Conservation (phyloP, 2,888 invertebrate species). For the Neelides folsomi region DNA sequence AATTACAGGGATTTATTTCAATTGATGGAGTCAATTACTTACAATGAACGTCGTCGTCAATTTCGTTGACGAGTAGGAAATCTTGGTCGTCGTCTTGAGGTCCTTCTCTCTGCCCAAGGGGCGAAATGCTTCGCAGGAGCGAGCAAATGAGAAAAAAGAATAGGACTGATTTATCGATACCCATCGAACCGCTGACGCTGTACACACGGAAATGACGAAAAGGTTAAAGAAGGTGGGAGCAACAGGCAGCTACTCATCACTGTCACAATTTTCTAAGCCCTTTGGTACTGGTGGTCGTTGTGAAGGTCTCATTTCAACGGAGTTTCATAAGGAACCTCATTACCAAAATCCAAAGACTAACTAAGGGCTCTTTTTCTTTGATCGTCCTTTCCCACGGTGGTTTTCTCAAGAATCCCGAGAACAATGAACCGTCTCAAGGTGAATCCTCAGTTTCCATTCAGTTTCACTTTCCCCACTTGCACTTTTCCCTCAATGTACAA, state of each 20-base stretch:
- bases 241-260: slow-evolving; percentile 21
- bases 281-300: neutral
- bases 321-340: too few relatives aligned
- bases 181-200: slow-evolving; percentile 7
- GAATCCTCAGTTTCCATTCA: too few relatives aligned
- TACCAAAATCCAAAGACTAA: too few relatives aligned
- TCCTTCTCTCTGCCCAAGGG: neutral
- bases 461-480: too few relatives aligned
- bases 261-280: slow-evolving; percentile 10
- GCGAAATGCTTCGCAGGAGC: neutral
- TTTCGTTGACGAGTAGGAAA: slow-evolving; percentile 28
- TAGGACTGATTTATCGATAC: slow-evolving; percentile 7
- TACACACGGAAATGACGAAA: slow-evolving; percentile 2
- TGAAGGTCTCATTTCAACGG: too few relatives aligned
- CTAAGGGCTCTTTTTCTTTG: too few relatives aligned
- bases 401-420: too few relatives aligned
- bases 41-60: slow-evolving; percentile 32
- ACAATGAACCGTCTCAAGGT: too few relatives aligned
- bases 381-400: too few relatives aligned
- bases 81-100: slow-evolving; percentile 6
- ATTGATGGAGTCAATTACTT: slow-evolving; percentile 18
- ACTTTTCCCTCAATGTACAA: too few relatives aligned
- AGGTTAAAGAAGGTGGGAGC: slow-evolving; percentile 6
- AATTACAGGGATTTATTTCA: slow-evolving; percentile 2
- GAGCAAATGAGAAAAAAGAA: slow-evolving; percentile 10